These are phyloP conservation scores for Lithophane semibrunnea DNA, from an alignment of 2,888 invertebrate genomes.

Conservation along the genomic window DNA sequence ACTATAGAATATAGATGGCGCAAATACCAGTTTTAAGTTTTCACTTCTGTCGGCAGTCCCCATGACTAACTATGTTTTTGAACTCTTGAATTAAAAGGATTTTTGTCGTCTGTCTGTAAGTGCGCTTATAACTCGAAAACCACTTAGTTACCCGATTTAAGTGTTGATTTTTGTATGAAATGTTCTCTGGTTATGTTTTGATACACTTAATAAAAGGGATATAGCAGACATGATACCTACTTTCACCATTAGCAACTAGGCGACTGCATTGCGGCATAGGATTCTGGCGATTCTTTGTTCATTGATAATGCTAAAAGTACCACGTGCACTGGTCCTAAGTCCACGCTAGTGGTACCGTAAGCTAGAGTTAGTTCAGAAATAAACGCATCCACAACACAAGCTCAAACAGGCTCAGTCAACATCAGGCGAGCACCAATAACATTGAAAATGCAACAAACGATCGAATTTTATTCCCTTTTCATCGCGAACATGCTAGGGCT, in stretches of 20 bases:
- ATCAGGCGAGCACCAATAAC: slow-evolving; percentile 68
- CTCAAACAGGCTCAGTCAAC: slow-evolving; percentile 35
- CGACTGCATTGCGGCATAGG: not conserved
- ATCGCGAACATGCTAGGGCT: slow-evolving; percentile 71
- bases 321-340: not conserved
- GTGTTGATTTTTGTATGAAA: not conserved
- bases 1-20: too few species aligned
- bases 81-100: not conserved
- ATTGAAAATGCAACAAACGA: slow-evolving; percentile 77
- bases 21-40: too few species aligned
- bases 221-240: too few species aligned
- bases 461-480: slow-evolving; percentile 74
- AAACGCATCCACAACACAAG: slow-evolving; percentile 22
- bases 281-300: too few species aligned
- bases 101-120: not conserved
- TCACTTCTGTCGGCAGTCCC: too few species aligned
- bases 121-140: not conserved
- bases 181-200: not conserved
- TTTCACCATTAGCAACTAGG: not conserved
- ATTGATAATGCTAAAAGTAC: not conserved
- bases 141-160: not conserved
- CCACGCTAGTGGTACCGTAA: not conserved
- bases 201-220: not conserved
- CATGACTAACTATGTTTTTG: too few species aligned
- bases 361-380: slow-evolving; percentile 34